A percentile compares a stretch with the other conserved stretches of the same genome.
phyloP scores from a whole-genome alignment of 1,140 invertebrate species.

The Drosophila bipectinata region DNA sequence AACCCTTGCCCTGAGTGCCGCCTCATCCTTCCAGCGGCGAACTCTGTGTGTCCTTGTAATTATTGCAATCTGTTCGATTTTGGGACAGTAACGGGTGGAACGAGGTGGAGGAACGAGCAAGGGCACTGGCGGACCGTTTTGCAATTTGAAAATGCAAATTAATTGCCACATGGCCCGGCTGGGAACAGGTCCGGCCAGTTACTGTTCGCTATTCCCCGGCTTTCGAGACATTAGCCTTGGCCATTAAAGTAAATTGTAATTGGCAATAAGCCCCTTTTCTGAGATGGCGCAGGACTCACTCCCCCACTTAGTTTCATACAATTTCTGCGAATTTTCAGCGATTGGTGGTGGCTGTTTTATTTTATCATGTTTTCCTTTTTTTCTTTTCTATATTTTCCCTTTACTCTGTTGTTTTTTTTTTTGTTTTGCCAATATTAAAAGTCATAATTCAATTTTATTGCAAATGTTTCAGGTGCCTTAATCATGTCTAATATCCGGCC shows the following conservation, averaged over 20 bases:
- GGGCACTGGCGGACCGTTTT: slow-evolving; percentile 46
- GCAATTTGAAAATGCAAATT: slow-evolving; percentile 84
- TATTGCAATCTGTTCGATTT: slow-evolving; percentile 83
- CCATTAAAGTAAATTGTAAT: slow-evolving; percentile 81
- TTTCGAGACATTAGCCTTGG: slow-evolving; percentile 51
- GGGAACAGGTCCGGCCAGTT: slow-evolving; percentile 54
- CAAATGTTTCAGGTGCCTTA: slow-evolving; percentile 82
- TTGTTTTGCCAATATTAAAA: slow-evolving; percentile 72
- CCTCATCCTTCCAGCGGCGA: neutral
- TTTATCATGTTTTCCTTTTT: slow-evolving; percentile 3
- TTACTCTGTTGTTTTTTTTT: slow-evolving; percentile 1
- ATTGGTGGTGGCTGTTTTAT: slow-evolving; percentile 25
- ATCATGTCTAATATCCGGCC: slow-evolving; percentile 82
- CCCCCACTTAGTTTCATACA: neutral
- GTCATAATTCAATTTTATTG: slow-evolving; percentile 84
- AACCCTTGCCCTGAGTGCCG: neutral
- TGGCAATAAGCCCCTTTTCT: slow-evolving; percentile 45
- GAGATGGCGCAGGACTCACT: slow-evolving; percentile 20
- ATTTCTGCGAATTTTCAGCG: slow-evolving; percentile 38
- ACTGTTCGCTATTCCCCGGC: slow-evolving; percentile 6
- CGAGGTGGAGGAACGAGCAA: no score
- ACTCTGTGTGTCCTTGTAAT: slow-evolving; percentile 56
- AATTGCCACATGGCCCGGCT: slow-evolving; percentile 79
- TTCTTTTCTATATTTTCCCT: slow-evolving; percentile 6
- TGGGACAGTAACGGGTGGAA: slow-evolving; percentile 42